These are phyloP conservation scores for Orgyia antiqua DNA, from an alignment of 2,888 invertebrate species.

Conservation along the genomic window DNA sequence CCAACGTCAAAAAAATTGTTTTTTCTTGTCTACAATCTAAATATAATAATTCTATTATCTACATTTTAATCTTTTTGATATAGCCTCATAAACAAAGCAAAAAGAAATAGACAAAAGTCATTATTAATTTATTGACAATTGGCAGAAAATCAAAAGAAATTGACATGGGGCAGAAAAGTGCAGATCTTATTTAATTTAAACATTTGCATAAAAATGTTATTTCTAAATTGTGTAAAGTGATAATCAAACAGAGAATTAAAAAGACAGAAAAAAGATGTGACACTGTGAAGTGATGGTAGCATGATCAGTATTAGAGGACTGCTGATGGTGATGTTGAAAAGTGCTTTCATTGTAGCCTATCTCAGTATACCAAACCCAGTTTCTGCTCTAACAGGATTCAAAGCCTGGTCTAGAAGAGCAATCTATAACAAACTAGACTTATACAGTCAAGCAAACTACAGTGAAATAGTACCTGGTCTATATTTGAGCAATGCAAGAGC, in stretches of 20 bases:
- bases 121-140: too few relatives aligned
- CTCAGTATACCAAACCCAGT: constrained; percentile 57
- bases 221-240: neutral
- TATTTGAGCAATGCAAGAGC: constrained; percentile 68
- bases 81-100: neutral
- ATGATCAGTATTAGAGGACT: constrained; percentile 45
- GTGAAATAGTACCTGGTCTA: constrained; percentile 57
- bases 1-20: too few relatives aligned
- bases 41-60: too few relatives aligned
- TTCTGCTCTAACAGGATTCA: constrained; percentile 49
- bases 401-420: constrained; percentile 55
- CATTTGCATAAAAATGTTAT: neutral
- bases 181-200: constrained; percentile 11
- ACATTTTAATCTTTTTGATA: neutral
- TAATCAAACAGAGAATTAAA: constrained; percentile 7
- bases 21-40: too few relatives aligned
- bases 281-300: constrained; percentile 15
- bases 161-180: constrained; percentile 7
- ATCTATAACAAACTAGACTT: constrained; percentile 61
- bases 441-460: constrained; percentile 62
- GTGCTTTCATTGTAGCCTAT: constrained; percentile 53
- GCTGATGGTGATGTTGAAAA: constrained; percentile 55
- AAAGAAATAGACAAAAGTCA: constrained; percentile 3
- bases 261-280: constrained; percentile 21
- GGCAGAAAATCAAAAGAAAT: constrained; percentile 5